Evolutionary conservation across 2,888 invertebrate genomes (phyloP).

Genomic region (Ferrisia virgata): DNA sequence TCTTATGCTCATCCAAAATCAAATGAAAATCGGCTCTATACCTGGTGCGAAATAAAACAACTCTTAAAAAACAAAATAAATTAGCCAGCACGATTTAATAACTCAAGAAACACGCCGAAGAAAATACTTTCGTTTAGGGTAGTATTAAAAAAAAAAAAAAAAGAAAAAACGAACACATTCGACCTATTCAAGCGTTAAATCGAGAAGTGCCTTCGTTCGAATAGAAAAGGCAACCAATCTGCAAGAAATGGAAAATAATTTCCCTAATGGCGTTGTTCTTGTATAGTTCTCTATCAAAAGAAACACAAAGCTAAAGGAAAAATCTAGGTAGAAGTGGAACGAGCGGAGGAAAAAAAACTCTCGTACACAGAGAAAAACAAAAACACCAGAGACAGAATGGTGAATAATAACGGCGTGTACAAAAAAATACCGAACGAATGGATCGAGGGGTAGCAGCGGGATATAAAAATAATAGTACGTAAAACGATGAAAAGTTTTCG

Average conservation of each 20-base stretch:
- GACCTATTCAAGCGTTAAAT: slow-evolving; percentile 35
- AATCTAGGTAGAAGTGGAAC: too few relatives aligned
- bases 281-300: slow-evolving; percentile 12
- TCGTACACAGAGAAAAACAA: slow-evolving; percentile 9
- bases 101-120: not conserved
- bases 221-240: slow-evolving; percentile 22
- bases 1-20: too few relatives aligned
- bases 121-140: not conserved
- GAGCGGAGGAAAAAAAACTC: not conserved
- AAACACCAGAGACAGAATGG: slow-evolving; percentile 7
- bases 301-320: not conserved
- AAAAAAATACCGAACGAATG: not conserved
- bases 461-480: not conserved
- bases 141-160: not conserved
- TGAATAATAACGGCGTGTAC: not conserved
- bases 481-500: not conserved
- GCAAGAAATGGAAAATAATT: slow-evolving; percentile 32
- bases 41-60: too few relatives aligned
- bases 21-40: too few relatives aligned
- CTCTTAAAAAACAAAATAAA: not conserved
- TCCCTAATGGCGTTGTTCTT: slow-evolving; percentile 31
- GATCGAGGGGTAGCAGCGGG: not conserved
- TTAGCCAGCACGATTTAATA: not conserved
- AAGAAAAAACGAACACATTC: not conserved
- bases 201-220: slow-evolving; percentile 33